These are phyloP conservation scores for Acronicta aceris DNA, from an alignment of 2,888 invertebrate genomes.

Conservation along the genomic window DNA sequence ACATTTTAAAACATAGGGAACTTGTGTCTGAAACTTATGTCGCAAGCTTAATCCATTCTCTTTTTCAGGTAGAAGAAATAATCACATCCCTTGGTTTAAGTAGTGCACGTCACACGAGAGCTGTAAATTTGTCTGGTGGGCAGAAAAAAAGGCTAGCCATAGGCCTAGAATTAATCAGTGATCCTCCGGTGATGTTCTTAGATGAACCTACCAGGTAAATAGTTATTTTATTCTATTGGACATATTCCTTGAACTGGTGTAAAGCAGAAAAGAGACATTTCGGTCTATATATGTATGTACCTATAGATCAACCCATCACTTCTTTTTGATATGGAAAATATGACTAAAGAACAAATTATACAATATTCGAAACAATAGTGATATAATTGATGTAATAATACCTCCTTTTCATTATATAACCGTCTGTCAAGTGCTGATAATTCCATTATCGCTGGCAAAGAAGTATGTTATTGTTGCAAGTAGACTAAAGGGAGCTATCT, in stretches of 20 bases:
- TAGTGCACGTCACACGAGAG: conserved; percentile 91
- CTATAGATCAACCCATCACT: conserved; percentile 30
- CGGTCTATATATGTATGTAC: conserved; percentile 9
- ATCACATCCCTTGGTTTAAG: conserved; percentile 93
- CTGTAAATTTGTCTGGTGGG: conserved; percentile 94
- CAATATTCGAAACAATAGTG: neutral
- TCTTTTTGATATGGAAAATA: conserved; percentile 30
- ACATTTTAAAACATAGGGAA: too few species aligned
- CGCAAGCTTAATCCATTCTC: conserved; percentile 12
- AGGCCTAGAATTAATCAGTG: conserved; percentile 96
- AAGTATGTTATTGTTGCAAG: too few species aligned
- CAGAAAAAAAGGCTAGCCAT: conserved; percentile 97
- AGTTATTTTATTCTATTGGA: neutral
- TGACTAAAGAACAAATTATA: conserved; percentile 22
- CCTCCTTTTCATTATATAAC: neutral
- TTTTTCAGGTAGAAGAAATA: conserved; percentile 93
- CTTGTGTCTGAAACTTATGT: too few species aligned
- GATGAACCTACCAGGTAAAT: conserved; percentile 97
- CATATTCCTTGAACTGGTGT: too few species aligned
- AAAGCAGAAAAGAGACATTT: conserved; percentile 13
- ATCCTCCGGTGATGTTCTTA: conserved; percentile 97
- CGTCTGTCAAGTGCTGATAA: neutral
- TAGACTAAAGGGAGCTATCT: too few species aligned
- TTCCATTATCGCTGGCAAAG: too few species aligned
- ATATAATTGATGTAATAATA: neutral